Percentiles rank a stretch among this genome's conserved stretches.
Evolutionary conservation across 2,888 invertebrate genomes (phyloP).

Genomic region (Lysandra bellargus): DNA sequence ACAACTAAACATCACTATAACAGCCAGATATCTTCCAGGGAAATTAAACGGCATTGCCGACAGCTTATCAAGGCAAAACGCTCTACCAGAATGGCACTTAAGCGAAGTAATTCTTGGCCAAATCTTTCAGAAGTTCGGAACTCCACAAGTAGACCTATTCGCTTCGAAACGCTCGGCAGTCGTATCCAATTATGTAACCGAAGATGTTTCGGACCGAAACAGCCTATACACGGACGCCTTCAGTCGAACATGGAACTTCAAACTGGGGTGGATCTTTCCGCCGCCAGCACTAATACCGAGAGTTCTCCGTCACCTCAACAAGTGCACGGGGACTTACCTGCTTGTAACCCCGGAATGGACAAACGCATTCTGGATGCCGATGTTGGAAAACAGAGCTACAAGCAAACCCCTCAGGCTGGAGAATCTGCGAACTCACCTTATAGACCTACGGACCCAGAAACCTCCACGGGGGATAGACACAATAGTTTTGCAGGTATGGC

Average conservation of each 20-base stretch:
- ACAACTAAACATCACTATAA: slow-evolving; percentile 18
- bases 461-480: slow-evolving; percentile 29
- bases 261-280: too few relatives aligned
- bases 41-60: slow-evolving; percentile 39
- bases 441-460: slow-evolving; percentile 37
- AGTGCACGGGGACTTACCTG: too few relatives aligned
- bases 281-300: too few relatives aligned
- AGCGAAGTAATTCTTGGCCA: background rate
- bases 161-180: slow-evolving; percentile 39
- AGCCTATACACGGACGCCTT: slow-evolving; percentile 38
- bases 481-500: slow-evolving; percentile 5
- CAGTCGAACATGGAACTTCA: slow-evolving; percentile 41
- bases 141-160: slow-evolving; percentile 33
- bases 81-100: slow-evolving; percentile 36
- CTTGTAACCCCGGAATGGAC: too few relatives aligned
- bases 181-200: slow-evolving; percentile 33
- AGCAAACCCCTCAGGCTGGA: slow-evolving; percentile 32
- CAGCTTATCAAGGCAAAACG: slow-evolving; percentile 38
- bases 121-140: too few relatives aligned
- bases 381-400: slow-evolving; percentile 34
- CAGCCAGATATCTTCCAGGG: slow-evolving; percentile 40
- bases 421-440: slow-evolving; percentile 34
- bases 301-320: too few relatives aligned
- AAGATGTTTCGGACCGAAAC: slow-evolving; percentile 31
- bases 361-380: slow-evolving; percentile 39